Evolutionary conservation across 2,113 vertebrate species (phyloP).

Genomic region (Alaudala cheleensis): DNA sequence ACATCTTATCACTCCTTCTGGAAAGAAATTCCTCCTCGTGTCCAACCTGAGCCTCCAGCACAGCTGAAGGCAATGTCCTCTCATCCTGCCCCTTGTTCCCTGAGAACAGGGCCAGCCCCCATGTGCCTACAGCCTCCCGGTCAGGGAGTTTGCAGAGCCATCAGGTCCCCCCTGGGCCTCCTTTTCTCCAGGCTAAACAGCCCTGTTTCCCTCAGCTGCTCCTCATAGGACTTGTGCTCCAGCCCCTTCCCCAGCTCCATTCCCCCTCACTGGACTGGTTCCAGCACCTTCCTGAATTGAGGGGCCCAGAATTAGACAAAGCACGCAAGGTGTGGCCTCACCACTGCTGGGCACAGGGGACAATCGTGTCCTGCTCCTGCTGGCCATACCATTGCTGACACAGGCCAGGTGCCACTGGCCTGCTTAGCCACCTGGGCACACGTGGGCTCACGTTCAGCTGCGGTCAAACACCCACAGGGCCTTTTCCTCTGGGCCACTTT

Average conservation of each 20-base stretch:
- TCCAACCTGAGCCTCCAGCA: accelerated
- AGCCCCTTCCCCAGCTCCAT: neutral
- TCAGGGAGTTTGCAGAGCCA: neutral
- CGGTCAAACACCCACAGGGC: accelerated
- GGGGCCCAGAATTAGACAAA: neutral
- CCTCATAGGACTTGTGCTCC: neutral
- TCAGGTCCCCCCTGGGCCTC: neutral
- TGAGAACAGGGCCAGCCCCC: neutral
- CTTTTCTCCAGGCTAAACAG: neutral
- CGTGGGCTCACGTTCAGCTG: neutral
- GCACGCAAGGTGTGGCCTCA: accelerated
- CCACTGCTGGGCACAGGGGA: neutral
- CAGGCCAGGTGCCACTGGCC: neutral
- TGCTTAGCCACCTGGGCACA: neutral
- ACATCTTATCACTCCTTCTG: neutral
- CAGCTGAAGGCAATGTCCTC: neutral
- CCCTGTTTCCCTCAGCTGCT: neutral
- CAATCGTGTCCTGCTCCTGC: neutral
- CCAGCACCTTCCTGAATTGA: no score
- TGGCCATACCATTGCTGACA: neutral
- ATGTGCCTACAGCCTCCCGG: accelerated
- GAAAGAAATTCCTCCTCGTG: neutral
- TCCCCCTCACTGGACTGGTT: neutral
- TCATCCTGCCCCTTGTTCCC: neutral
- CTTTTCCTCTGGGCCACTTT: neutral